Evolutionary conservation across 1,140 invertebrate species (phyloP), one percentile per base, ranked within the genome.

Genomic region (Platyura marginata): DNA sequence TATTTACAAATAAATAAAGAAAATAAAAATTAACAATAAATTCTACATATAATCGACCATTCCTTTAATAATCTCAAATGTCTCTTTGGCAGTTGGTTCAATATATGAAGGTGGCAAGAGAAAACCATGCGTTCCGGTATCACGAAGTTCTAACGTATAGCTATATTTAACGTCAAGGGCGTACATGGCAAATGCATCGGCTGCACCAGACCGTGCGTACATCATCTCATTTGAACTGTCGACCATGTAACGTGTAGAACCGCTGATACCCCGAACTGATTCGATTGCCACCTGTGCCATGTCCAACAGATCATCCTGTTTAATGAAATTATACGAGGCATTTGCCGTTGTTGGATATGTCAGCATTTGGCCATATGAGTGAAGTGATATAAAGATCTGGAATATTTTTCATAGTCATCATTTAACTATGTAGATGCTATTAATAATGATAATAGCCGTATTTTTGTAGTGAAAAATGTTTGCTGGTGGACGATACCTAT

Each of bases 311-410:
- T 61, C 58, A 42, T 61, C 57, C 8, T 51, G 50, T 22, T 60
- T 52, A 10, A 21, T 13, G 19, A 50, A 41, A 38, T 60, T 55
- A 13, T 53, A 60, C 0, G 52, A 52, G 15, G 52, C 50, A 23
- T 60, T 60, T 0, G 49, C 48, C 29, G 57, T 58, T 0, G 52
- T 49, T 1, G 81, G 80, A 43, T 81, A 65, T 40, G 84, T 60
- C 54, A 81, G 67, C 29, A 81, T 64, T 57, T 86, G 81, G 0
- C 79, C 75, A 56, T 84, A 90, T 11, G 82, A 80, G 52, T 91
- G 86, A 45, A 90, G 67, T 0, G 75, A 72, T 20, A 89, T 61
- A 52, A 81, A 91, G 48, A 56, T 67, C 62, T 61, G 56, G 49
- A 20, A 69, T 53, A 0, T 53, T 51, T n/a, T n/a, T n/a, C 25